These are phyloP conservation scores for Sinotaia quadrata DNA, from an alignment of 2,888 invertebrate genomes.

Conservation along the genomic window DNA sequence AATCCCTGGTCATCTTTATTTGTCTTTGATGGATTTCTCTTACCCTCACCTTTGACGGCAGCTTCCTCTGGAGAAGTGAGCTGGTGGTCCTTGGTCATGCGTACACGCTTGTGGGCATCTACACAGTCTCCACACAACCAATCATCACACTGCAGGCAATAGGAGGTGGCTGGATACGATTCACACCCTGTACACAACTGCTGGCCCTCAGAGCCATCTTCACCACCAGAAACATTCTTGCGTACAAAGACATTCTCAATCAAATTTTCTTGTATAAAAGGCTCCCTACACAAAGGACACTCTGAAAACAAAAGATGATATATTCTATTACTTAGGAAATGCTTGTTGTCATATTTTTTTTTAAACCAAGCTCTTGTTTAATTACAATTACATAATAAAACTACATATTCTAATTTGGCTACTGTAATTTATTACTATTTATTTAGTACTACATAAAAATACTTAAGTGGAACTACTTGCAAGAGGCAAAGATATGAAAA, in stretches of 20 bases:
- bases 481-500: too few relatives aligned
- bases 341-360: too few relatives aligned
- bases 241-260: slow-evolving; percentile 39
- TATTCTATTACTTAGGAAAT: too few relatives aligned
- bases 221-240: slow-evolving; percentile 33
- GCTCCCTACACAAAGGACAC: slow-evolving; percentile 36
- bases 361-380: too few relatives aligned
- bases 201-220: slow-evolving; percentile 26
- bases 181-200: slow-evolving; percentile 85
- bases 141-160: slow-evolving; percentile 92
- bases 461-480: too few relatives aligned
- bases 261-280: slow-evolving; percentile 37
- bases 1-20: neutral
- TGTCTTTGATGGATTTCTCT: neutral
- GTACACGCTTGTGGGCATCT: slow-evolving; percentile 75
- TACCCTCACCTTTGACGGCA: slow-evolving; percentile 12
- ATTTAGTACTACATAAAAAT: too few relatives aligned
- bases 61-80: slow-evolving; percentile 56
- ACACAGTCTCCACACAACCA: slow-evolving; percentile 91
- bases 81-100: slow-evolving; percentile 69
- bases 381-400: too few relatives aligned
- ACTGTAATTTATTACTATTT: too few relatives aligned
- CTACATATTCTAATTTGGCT: too few relatives aligned
- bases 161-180: slow-evolving; percentile 83
- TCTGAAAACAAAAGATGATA: too few relatives aligned